These are phyloP conservation scores for Salvelinus fontinalis DNA, from an alignment of 2,113 vertebrate species.

Conservation along the genomic window DNA sequence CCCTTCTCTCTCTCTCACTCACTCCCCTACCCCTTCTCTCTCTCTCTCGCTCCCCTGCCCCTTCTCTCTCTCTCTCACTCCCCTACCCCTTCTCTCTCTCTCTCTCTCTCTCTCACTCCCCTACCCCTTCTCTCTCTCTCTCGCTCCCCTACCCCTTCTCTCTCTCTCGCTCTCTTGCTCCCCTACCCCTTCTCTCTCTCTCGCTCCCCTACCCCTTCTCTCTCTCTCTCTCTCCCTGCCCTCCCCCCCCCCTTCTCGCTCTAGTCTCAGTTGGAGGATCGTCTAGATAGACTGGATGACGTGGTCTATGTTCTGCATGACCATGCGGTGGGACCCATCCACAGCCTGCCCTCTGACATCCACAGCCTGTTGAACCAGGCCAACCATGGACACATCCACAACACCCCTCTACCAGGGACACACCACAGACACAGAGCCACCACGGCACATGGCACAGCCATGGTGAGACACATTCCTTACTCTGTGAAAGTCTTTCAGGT, in stretches of 20 bases:
- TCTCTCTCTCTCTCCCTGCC: background rate
- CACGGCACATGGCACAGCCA: conserved; percentile 69
- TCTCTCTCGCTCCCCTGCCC: no score
- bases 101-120: background rate
- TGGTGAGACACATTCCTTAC: conserved; percentile 54
- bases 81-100: no score
- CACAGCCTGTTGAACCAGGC: conserved; percentile 67
- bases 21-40: no score
- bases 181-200: no score
- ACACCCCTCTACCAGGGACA: no score
- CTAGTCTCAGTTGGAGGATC: conserved; percentile 93
- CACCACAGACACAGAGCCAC: background rate
- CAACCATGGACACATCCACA: background rate
- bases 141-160: no score
- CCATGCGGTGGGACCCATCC: conserved; percentile 90
- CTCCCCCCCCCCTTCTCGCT: no score
- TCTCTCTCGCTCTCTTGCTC: background rate
- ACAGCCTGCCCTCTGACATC: conserved; percentile 82
- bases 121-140: no score
- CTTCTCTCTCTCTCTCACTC: no score
- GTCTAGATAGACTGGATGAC: conserved; percentile 92
- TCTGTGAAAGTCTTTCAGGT: no score
- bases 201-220: background rate
- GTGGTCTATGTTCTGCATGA: conserved; percentile 94
- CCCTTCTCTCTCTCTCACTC: no score